These are phyloP conservation scores for Salpingus planirostris DNA, from an alignment of 2,888 invertebrate species.

Conservation along the genomic window DNA sequence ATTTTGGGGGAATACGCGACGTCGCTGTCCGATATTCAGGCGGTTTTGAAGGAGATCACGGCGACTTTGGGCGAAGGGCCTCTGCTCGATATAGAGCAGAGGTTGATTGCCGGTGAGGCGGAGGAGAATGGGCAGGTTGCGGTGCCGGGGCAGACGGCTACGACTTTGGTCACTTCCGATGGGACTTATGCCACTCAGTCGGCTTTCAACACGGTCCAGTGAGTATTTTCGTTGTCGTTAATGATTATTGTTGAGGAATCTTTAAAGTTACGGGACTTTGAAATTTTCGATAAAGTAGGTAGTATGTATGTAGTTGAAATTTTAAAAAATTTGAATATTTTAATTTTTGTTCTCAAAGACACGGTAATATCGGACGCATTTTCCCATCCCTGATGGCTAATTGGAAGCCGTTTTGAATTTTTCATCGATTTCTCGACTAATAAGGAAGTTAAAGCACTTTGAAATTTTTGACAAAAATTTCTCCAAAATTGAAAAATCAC, in stretches of 20 bases:
- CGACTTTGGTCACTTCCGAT: conserved; percentile 88
- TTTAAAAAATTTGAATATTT: no score
- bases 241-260: neutral
- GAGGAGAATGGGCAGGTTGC: conserved; percentile 39
- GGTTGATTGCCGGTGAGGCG: conserved; percentile 63
- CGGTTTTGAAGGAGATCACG: conserved; percentile 69
- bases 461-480: no score
- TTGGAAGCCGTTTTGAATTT: no score
- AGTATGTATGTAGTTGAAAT: no score
- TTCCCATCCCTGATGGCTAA: no score
- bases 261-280: neutral
- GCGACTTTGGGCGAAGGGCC: conserved; percentile 64
- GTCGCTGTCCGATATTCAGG: conserved; percentile 63
- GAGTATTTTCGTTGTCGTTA: conserved; percentile 35
- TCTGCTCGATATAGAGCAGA: conserved; percentile 56
- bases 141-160: conserved; percentile 21
- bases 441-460: no score
- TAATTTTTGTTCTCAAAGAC: no score
- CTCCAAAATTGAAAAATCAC: no score
- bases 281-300: no score
- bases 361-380: no score
- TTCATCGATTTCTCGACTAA: no score
- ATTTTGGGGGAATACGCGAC: conserved; percentile 94
- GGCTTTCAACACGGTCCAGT: conserved; percentile 79
- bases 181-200: conserved; percentile 99